phyloP scores from a whole-genome alignment of 2,797 vertebrate species.

The Pygocentrus nattereri region DNA sequence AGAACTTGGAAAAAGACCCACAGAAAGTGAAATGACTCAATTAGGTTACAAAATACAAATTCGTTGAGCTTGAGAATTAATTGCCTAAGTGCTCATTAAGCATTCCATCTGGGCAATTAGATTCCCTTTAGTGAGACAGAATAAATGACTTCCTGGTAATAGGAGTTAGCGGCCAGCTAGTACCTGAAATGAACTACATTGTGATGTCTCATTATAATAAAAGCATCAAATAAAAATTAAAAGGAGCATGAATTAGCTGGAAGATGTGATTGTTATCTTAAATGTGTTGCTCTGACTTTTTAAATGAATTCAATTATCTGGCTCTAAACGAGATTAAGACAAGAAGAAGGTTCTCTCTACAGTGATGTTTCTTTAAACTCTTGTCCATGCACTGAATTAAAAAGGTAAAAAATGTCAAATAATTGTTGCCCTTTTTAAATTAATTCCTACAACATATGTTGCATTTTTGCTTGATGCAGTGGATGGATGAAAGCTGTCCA shows the following conservation, averaged over 20 bases:
- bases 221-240: constrained; percentile 75
- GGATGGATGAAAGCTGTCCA: not conserved
- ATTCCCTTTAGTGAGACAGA: constrained; percentile 70
- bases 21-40: constrained; percentile 71
- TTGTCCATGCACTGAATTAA: too few relatives aligned
- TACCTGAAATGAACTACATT: constrained; percentile 75
- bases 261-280: constrained; percentile 67
- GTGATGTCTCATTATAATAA: constrained; percentile 80
- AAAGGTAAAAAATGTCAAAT: too few relatives aligned
- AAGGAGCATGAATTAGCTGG: constrained; percentile 70
- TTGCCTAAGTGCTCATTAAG: constrained; percentile 78
- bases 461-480: not conserved
- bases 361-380: not conserved
- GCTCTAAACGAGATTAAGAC: not conserved
- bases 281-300: constrained; percentile 28
- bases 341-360: not conserved
- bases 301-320: constrained; percentile 2
- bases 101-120: constrained; percentile 77
- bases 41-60: constrained; percentile 80
- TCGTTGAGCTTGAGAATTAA: constrained; percentile 76
- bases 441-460: too few relatives aligned
- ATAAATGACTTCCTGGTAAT: constrained; percentile 78
- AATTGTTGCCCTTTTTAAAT: not conserved
- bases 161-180: constrained; percentile 73
- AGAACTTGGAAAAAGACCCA: constrained; percentile 60